Base-by-base conservation (phyloP, 2,113 vertebrate genomes). In the Chinchilla lanigera region DNA sequence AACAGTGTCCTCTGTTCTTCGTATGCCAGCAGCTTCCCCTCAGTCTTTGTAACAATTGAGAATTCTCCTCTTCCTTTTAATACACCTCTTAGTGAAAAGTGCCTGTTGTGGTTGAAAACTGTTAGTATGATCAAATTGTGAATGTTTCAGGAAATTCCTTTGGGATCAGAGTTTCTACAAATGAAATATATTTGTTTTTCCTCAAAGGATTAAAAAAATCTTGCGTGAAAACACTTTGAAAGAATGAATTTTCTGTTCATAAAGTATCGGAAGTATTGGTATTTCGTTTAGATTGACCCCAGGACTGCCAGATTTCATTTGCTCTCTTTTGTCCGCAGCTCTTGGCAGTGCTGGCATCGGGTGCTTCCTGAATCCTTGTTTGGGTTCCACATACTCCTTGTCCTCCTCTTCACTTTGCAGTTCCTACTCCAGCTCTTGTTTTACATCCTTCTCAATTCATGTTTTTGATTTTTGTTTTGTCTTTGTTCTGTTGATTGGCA, bases 141-240 rank as follows among this genome's bases (percentile, higher is more conserved):
- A 77, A 44, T 88, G 3, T 84, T 82, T 69, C 61, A 88, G 26
- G 17, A 85, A 93, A 86, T 67, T 75, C 92, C 38, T 67, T 78
- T 90, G 16, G 83, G 13, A 88, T 67, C 10, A 56, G 73, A 58
- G 28, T 92, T 38, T 30, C 30, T 80, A 92, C 26, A 78, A 58
- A 80, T 88, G 75, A 80, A 69, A 91, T 63, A 61, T 56, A 9
- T 60, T 86, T 92, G 52, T 9, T 50, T 86, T 89, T 19, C 22
- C 17, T 91, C 16, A 63, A 69, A 93, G 22, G 17, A 56, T 44
- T 80, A 73, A 88, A 85, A 28, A 24, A 75, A 89, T 28, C 75
- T 87, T 47, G 14, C 33, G 12, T 92, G 63, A 92, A 92, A 89
- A 24, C 41, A 81, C 12, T 88, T 58, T 91, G 56, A 96, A 86